Conservation (phyloP, 2,888 invertebrate species). For the Rambutsinella grinnellia region DNA sequence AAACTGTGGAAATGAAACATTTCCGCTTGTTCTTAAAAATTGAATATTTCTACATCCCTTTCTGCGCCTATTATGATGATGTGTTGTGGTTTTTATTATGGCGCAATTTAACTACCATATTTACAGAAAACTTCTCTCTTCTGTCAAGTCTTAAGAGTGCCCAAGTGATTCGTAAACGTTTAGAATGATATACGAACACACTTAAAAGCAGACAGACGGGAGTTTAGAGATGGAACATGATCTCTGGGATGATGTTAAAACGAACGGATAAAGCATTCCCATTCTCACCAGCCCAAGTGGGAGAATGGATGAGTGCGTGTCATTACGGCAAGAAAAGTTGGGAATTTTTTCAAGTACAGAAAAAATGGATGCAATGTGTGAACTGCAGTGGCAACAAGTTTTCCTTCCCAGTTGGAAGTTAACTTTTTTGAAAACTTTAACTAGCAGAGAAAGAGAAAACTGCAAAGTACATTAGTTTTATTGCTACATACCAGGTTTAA, state of each 20-base stretch:
- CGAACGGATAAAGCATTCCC: neutral
- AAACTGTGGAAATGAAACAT: conserved; percentile 54
- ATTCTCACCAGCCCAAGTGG: neutral
- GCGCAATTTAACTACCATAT: neutral
- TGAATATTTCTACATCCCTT: neutral
- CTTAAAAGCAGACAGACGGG: conserved; percentile 8
- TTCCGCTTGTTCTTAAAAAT: conserved; percentile 28
- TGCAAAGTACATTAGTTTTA: neutral
- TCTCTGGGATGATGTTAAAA: neutral
- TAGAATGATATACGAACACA: conserved; percentile 35
- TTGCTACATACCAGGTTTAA: neutral
- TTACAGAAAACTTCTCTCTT: neutral
- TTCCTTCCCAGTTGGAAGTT: conserved; percentile 2
- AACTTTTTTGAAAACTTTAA: conserved; percentile 24
- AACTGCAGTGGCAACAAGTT: conserved; percentile 41
- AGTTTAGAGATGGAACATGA: neutral
- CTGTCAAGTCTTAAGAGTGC: neutral
- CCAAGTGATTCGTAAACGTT: conserved; percentile 14
- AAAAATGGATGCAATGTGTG: neutral
- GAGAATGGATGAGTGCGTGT: neutral
- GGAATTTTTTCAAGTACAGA: neutral
- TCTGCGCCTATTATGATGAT: neutral
- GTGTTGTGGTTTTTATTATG: neutral
- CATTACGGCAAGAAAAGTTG: neutral
- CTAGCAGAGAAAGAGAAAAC: neutral